These are phyloP conservation scores for Enchytraeus crypticus DNA, from an alignment of 2,888 invertebrate genomes.

Conservation along the genomic window DNA sequence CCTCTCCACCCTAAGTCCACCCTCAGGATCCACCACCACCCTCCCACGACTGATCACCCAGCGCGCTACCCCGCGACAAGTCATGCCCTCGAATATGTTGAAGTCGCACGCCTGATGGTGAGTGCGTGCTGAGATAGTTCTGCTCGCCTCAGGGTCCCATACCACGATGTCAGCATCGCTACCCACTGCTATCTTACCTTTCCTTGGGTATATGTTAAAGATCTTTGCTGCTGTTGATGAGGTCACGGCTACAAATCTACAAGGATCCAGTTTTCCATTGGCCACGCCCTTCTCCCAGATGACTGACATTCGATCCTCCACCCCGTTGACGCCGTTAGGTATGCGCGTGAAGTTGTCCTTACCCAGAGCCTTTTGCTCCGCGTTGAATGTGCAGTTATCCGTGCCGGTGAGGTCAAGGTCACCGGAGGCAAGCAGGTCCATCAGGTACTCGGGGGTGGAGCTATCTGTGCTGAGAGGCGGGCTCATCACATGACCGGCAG, in stretches of 20 bases:
- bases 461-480: conserved; percentile 87
- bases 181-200: conserved; percentile 82
- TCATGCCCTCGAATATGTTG: conserved; percentile 95
- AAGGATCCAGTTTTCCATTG: conserved; percentile 79
- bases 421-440: conserved; percentile 77
- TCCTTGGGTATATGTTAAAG: conserved; percentile 90
- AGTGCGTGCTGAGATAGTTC: conserved; percentile 78
- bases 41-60: conserved; percentile 84
- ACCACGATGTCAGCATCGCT: conserved; percentile 94
- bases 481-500: conserved; percentile 85
- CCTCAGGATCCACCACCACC: conserved; percentile 80
- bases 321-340: conserved; percentile 93
- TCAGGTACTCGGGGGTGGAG: conserved; percentile 71
- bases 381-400: conserved; percentile 90
- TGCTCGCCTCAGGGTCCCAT: conserved; percentile 79
- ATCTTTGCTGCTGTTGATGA: conserved; percentile 85
- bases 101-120: conserved; percentile 90
- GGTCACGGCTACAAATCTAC: conserved; percentile 89
- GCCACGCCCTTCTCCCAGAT: conserved; percentile 87
- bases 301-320: conserved; percentile 89
- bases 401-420: conserved; percentile 74
- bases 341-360: conserved; percentile 81
- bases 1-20: conserved; percentile 29
- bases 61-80: conserved; percentile 81
- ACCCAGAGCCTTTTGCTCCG: conserved; percentile 80